Evolutionary conservation across 2,797 vertebrate species (phyloP), one percentile per base, ranked within the genome.

Genomic region (Lepilemur septentrionalis): DNA sequence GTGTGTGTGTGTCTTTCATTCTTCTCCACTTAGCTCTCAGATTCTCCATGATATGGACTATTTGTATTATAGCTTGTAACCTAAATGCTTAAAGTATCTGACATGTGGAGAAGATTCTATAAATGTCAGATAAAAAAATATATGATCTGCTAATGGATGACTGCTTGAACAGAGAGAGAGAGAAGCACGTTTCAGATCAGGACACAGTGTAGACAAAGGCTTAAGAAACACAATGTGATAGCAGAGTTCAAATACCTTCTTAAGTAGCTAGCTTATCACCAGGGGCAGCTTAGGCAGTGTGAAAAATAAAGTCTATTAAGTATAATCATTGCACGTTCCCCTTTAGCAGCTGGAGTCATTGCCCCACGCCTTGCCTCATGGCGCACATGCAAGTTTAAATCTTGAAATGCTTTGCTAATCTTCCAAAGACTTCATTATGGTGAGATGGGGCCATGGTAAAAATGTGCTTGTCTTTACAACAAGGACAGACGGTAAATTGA

Each of bases 401-500:
- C 75, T 86, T 69, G 67, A 67, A 43, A 94, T 63, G 50, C 76
- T 93, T 67, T 65, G 61, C 59, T 96, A n/a, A 76, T 93, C 86
- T 96, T 93, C 85, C 78, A 72, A 57, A 96, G 65, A 38, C 30
- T 80, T 94, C 90, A 83, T 72, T 67, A 55, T 0, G 38, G 69
- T 57, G 73, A 69, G 73, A 81, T 32, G 22, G 63, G 89, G 69
- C 79, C 79, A 43, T n/a, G 55, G 70, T 69, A 38, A 81, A 82
- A 91, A 78, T 65, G 46, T 76, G 41, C 73, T 81, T 15, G 67
- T 96, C 90, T 93, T 91, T 89, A n/a, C 92, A 89, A 69, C 13
- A 80, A 93, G 67, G 38, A 89, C 76, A 78, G 89, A 81, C 84
- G 93, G 92, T 83, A 93, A 83, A 69, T 32, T 57, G 88, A 69